Evolutionary conservation across 2,888 invertebrate genomes (phyloP), one percentile per base, ranked within the genome.

Genomic region (Agonopterix arenella): DNA sequence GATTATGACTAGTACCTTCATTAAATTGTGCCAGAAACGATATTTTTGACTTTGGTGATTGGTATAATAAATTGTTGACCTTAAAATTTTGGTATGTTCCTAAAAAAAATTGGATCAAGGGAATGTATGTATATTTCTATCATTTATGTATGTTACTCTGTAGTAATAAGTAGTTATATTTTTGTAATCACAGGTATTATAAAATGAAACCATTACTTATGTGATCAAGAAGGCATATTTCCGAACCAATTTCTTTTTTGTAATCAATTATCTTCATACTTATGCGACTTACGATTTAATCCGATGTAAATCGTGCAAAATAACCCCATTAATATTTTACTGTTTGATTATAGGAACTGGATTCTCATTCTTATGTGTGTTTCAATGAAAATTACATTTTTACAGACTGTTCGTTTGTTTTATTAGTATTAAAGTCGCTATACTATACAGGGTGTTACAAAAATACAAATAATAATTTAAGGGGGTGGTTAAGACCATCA

Each of bases 131-230:
- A 28, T 28, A 73, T 68, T 75, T 77, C 70, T 70, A 73, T 77
- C 76, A 73, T 73, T 77, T 76, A 77, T 75, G 69, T 78, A 73
- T 78, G 71, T 76, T 77, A 36, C 36, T 41, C 70, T 63, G 67
- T 81, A 80, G 73, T 65, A 63, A 67, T 82, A 80, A 76, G 80
- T 83, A 79, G 79, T 75, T 75, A 76, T 86, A 85, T 85, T 84
- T 86, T 85, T 86, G 73, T 84, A 85, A 81, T 76, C 74, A 73
- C 71, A 54, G 61, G 66, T 72, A 72, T 68, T 68, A 61, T 70
- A 61, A 68, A 69, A 65, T 55, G 60, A 60, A 61, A 53, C 58
- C 36, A 36, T n/a, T 42, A 46, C 36, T 37, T 46, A 44, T 48
- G 9, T 42, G 40, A 48, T 45, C 45, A 44, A 46, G 43, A 47